These are phyloP conservation scores for Aix galericulata DNA, from an alignment of 2,113 vertebrate genomes.

Conservation along the genomic window DNA sequence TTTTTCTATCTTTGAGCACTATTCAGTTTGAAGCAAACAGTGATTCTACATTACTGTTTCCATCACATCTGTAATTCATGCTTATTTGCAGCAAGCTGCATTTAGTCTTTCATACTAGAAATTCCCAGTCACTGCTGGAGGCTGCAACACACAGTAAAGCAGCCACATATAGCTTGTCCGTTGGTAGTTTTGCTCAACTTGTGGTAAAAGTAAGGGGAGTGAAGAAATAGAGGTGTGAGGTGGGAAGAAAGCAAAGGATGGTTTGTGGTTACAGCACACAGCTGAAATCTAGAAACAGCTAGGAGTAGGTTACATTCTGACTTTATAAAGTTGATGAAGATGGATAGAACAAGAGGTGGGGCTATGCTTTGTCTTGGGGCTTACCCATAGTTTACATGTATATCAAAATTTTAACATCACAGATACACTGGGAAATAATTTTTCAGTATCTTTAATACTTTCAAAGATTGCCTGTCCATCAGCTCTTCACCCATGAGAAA, in stretches of 20 bases:
- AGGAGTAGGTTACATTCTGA: neutral
- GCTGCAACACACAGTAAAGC: neutral
- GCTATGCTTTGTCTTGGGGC: neutral
- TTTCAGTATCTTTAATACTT: neutral
- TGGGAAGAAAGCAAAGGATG: neutral
- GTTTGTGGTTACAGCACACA: neutral
- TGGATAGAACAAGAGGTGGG: neutral
- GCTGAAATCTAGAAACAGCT: neutral
- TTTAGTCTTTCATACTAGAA: neutral
- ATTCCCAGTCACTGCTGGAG: neutral
- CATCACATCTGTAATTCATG: neutral
- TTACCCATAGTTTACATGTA: neutral
- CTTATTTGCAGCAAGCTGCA: neutral
- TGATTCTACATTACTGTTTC: neutral
- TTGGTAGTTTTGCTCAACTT: neutral
- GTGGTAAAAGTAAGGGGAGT: neutral
- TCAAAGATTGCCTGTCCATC: neutral
- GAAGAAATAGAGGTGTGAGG: neutral
- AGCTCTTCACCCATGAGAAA: neutral
- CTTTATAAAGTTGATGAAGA: neutral
- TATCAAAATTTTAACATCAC: no score
- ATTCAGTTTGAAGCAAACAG: neutral
- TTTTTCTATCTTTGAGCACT: neutral
- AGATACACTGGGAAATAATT: neutral
- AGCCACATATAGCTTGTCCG: no score